A percentile compares a stretch with the other conserved stretches of the same genome.
phyloP scores from a whole-genome alignment of 2,113 vertebrate genomes.

The Rafetus swinhoei region DNA sequence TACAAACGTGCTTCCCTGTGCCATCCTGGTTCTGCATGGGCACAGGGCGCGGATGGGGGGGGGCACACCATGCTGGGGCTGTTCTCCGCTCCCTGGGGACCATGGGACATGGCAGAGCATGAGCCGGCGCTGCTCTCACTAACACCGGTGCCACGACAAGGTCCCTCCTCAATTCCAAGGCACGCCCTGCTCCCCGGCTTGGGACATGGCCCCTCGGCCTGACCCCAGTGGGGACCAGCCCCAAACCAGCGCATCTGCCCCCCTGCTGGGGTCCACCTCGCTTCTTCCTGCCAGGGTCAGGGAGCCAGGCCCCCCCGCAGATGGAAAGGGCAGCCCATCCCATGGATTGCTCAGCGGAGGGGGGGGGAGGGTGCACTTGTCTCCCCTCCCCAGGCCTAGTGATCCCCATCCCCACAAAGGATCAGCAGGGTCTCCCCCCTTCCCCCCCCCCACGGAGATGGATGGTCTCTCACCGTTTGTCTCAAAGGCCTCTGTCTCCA shows the following conservation, averaged over 20 bases:
- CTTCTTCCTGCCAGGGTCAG: neutral
- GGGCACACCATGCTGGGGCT: neutral
- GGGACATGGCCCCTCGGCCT: neutral
- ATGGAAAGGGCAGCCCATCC: neutral
- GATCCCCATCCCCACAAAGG: neutral
- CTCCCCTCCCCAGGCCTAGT: neutral
- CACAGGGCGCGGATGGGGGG: neutral
- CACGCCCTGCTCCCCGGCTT: neutral
- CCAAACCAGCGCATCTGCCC: neutral
- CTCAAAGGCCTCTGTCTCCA: slow-evolving; percentile 25
- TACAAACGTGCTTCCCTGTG: neutral
- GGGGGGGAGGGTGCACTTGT: too few relatives aligned
- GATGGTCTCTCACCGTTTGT: slow-evolving; percentile 28
- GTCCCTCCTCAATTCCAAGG: neutral
- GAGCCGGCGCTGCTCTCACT: neutral
- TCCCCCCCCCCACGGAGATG: neutral
- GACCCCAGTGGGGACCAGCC: too few relatives aligned
- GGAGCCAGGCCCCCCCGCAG: neutral
- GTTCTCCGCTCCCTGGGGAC: neutral
- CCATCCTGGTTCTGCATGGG: neutral
- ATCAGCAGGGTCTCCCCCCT: neutral
- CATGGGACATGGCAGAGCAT: neutral
- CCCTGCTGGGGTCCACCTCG: neutral
- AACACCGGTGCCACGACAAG: neutral
- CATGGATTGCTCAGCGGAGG: neutral